Percentiles rank a stretch among this genome's conserved stretches.
phyloP scores from a whole-genome alignment of 2,888 invertebrate genomes.

The Tipula vernalis region DNA sequence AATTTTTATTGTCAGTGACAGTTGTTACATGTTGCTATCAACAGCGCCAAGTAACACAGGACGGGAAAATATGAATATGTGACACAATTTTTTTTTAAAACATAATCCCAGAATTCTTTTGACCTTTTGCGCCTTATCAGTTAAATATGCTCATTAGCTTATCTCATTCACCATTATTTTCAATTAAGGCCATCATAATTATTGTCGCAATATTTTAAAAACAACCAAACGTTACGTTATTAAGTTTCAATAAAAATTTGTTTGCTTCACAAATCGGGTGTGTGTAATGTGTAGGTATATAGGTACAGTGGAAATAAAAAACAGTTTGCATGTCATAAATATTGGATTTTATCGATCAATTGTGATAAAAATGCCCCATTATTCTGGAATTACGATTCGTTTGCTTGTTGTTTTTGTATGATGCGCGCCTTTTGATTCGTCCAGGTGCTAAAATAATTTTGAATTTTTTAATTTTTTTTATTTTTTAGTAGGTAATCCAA shows the following conservation, averaged over 20 bases:
- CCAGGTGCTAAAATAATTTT: not conserved
- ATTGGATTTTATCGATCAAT: not conserved
- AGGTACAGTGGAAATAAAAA: not conserved
- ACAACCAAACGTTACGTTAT: not conserved
- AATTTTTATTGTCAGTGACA: too few relatives aligned
- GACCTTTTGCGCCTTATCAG: not conserved
- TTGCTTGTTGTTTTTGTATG: not conserved
- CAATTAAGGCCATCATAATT: not conserved
- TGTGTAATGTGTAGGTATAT: too few relatives aligned
- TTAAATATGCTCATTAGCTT: not conserved
- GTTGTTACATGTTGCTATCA: too few relatives aligned
- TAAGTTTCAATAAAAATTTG: not conserved
- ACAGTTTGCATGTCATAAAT: not conserved
- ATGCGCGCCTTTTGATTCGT: not conserved
- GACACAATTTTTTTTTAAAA: too few relatives aligned
- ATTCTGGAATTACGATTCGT: not conserved
- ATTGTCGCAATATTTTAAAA: not conserved
- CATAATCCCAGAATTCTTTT: not conserved
- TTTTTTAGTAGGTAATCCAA: not conserved
- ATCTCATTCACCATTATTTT: not conserved
- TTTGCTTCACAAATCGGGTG: not conserved
- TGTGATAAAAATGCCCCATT: not conserved
- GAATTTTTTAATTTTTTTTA: too few relatives aligned
- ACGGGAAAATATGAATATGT: too few relatives aligned
- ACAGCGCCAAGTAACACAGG: too few relatives aligned